Evolutionary conservation across 2,888 invertebrate genomes (phyloP).

Genomic region (Geotrupes spiniger): DNA sequence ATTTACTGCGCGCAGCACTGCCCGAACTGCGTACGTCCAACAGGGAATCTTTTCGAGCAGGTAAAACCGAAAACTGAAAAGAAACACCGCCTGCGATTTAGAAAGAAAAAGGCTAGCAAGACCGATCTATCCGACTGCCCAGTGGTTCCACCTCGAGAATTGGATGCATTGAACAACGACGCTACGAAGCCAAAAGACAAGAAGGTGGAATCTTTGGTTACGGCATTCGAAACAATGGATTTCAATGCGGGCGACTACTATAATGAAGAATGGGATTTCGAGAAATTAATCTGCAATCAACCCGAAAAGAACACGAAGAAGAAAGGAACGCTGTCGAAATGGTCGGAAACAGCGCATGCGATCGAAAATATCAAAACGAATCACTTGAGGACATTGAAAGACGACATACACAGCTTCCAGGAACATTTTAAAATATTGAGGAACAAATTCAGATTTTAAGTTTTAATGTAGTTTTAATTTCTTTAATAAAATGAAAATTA

Average conservation of each 20-base stretch:
- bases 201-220: background rate
- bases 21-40: too few relatives aligned
- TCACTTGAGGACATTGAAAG: background rate
- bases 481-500: too few relatives aligned
- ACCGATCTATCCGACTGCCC: too few relatives aligned
- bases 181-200: too few relatives aligned
- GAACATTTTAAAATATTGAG: background rate
- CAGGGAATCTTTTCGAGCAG: too few relatives aligned
- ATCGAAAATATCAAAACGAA: conserved; percentile 6
- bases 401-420: background rate
- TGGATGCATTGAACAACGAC: too few relatives aligned
- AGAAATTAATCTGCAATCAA: too few relatives aligned
- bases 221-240: background rate
- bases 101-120: too few relatives aligned
- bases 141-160: too few relatives aligned
- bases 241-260: background rate
- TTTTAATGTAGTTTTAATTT: conserved; percentile 1
- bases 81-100: too few relatives aligned
- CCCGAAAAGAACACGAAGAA: background rate
- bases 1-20: too few relatives aligned
- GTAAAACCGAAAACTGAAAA: too few relatives aligned
- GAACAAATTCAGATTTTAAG: background rate
- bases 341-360: background rate
- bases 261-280: conserved; percentile 1
- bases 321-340: background rate